Evolutionary conservation across 1,140 invertebrate genomes (phyloP).

Genomic region (Caenorhabditis brenneri): DNA sequence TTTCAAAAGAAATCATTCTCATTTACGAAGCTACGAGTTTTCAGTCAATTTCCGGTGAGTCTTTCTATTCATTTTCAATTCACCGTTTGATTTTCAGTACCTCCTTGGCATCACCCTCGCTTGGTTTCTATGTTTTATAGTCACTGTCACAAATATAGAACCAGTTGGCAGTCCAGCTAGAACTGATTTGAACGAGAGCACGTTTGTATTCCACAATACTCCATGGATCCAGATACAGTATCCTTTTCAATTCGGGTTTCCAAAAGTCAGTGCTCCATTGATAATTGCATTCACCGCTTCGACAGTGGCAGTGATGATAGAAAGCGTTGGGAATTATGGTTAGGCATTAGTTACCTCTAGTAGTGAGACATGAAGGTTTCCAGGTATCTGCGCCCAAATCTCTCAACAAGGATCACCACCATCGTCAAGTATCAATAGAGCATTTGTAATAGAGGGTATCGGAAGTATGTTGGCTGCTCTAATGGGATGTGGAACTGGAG

Average conservation of each 20-base stretch:
- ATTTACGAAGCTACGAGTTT: slow-evolving; percentile 69
- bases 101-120: slow-evolving; percentile 54
- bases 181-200: slow-evolving; percentile 54
- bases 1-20: slow-evolving; percentile 48
- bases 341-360: no score
- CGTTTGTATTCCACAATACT: slow-evolving; percentile 39
- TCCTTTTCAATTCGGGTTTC: slow-evolving; percentile 28
- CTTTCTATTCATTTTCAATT: background rate
- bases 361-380: no score
- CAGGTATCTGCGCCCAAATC: slow-evolving; percentile 28
- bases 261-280: background rate
- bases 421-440: slow-evolving; percentile 45
- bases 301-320: slow-evolving; percentile 65
- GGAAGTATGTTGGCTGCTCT: slow-evolving; percentile 67
- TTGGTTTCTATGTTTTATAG: slow-evolving; percentile 54
- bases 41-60: slow-evolving; percentile 71
- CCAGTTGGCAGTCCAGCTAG: slow-evolving; percentile 51
- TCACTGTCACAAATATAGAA: slow-evolving; percentile 52
- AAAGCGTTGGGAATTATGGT: slow-evolving; percentile 71
- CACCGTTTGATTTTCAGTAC: slow-evolving; percentile 49
- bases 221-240: slow-evolving; percentile 60
- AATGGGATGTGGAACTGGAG: slow-evolving; percentile 52
- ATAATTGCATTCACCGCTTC: slow-evolving; percentile 60
- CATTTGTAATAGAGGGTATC: slow-evolving; percentile 54
- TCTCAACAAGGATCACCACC: slow-evolving; percentile 38